phyloP scores from a whole-genome alignment of 2,113 vertebrate species.

The Alligator mississippiensis region DNA sequence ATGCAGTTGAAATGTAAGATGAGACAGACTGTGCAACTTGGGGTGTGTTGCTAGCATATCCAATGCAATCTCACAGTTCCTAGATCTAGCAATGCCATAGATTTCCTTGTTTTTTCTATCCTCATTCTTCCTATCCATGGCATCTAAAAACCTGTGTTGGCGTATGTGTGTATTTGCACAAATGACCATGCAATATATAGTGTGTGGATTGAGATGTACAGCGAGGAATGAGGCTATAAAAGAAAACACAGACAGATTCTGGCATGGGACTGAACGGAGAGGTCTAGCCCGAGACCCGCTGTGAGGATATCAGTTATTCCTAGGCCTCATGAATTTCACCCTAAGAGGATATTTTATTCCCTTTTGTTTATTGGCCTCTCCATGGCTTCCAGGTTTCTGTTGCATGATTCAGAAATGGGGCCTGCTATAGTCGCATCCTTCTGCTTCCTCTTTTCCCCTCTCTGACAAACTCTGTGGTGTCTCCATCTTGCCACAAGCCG shows the following conservation, averaged over 20 bases:
- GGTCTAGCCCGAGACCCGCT: rapidly evolving
- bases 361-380: background rate
- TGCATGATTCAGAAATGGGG: background rate
- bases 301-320: background rate
- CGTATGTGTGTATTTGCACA: background rate
- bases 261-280: background rate
- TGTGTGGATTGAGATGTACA: rapidly evolving
- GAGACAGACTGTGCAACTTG: background rate
- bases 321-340: background rate
- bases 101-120: background rate
- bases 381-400: background rate
- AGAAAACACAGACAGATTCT: background rate
- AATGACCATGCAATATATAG: rapidly evolving
- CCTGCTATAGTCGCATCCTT: background rate
- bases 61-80: background rate
- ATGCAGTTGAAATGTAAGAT: rapidly evolving
- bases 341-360: no score
- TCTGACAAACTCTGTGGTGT: background rate
- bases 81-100: background rate
- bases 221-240: rapidly evolving
- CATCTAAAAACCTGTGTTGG: background rate
- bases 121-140: no score
- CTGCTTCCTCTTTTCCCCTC: background rate
- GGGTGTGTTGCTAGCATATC: rapidly evolving
- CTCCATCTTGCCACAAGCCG: background rate